phyloP scores from a whole-genome alignment of 2,888 invertebrate species.

The Celastrina argiolus region DNA sequence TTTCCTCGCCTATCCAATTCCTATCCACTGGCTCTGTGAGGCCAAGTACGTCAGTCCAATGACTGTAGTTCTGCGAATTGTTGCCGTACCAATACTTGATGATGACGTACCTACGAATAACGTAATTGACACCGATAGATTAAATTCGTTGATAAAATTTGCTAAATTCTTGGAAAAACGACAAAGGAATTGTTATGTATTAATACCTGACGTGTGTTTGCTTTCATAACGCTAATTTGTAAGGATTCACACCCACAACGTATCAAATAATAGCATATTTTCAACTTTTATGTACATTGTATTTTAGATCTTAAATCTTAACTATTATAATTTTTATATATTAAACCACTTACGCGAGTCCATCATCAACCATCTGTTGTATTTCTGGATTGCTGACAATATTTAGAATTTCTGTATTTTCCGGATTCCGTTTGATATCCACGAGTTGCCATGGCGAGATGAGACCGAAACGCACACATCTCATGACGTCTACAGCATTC shows the following conservation, averaged over 20 bases:
- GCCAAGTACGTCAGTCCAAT: slow-evolving; percentile 83
- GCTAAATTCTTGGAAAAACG: not conserved
- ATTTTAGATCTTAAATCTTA: not conserved
- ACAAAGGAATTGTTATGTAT: not conserved
- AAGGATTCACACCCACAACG: not conserved
- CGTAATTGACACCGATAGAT: not conserved
- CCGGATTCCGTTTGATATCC: slow-evolving; percentile 85
- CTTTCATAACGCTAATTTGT: not conserved
- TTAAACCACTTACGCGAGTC: slow-evolving; percentile 80
- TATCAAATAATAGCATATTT: not conserved
- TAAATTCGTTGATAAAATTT: not conserved
- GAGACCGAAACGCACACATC: slow-evolving; percentile 86
- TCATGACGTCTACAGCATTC: slow-evolving; percentile 79
- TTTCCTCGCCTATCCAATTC: slow-evolving; percentile 83
- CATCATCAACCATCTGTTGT: slow-evolving; percentile 88
- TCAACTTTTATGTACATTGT: not conserved
- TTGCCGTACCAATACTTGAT: slow-evolving; percentile 87
- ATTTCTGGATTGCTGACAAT: slow-evolving; percentile 82
- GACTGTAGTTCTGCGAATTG: slow-evolving; percentile 83
- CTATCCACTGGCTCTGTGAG: slow-evolving; percentile 84
- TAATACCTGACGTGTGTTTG: not conserved
- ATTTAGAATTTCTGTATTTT: slow-evolving; percentile 84
- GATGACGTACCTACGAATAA: slow-evolving; percentile 81
- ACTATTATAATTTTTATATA: not conserved
- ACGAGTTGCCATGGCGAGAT: slow-evolving; percentile 89